phyloP scores from a whole-genome alignment of 2,113 vertebrate genomes.

The Ameiurus melas region DNA sequence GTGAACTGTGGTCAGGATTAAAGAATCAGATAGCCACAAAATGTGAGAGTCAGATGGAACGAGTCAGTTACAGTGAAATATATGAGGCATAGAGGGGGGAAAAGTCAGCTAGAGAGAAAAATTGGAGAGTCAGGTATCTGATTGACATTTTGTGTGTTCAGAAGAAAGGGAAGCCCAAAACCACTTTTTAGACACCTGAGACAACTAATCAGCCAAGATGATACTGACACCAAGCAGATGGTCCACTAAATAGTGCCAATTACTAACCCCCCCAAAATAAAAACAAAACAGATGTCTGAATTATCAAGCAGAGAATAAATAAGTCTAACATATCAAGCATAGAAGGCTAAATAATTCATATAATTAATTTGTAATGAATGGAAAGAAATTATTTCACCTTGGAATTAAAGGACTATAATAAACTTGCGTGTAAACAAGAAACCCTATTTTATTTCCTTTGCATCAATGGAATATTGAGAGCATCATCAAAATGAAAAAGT shows the following conservation, averaged over 20 bases:
- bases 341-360: not conserved
- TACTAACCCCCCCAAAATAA: not conserved
- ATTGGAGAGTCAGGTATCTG: not conserved
- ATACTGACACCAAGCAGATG: not conserved
- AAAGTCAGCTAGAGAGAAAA: not conserved
- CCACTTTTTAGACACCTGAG: not conserved
- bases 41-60: not conserved
- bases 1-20: not conserved
- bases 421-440: slow-evolving; percentile 8
- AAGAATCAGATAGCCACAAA: not conserved
- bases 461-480: slow-evolving; percentile 34
- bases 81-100: not conserved
- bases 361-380: not conserved
- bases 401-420: not conserved
- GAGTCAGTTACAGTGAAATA: not conserved
- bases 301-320: not conserved
- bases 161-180: not conserved
- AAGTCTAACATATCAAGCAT: not conserved
- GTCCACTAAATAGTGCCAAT: not conserved
- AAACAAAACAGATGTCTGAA: not conserved
- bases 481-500: slow-evolving; percentile 41
- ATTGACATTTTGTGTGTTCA: not conserved
- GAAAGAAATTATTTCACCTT: not conserved
- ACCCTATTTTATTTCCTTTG: not conserved
- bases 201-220: not conserved